A percentile compares a stretch with the other conserved stretches of the same genome.
Conservation (phyloP, 2,113 vertebrate species). For the Gasterosteus aculeatus region DNA sequence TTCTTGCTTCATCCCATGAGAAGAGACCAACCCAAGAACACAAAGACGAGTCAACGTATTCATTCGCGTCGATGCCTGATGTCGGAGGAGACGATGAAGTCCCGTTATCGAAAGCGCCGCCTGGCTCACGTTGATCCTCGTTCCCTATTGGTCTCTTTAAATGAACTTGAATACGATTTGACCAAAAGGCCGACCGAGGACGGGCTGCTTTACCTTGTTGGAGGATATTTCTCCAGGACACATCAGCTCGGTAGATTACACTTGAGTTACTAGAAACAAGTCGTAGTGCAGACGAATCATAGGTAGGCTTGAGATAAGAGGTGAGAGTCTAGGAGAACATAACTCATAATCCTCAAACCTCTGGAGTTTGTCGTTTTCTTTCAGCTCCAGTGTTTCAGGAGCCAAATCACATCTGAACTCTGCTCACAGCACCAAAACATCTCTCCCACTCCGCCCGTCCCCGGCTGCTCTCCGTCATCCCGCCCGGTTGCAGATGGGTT, state of each 20-base stretch:
- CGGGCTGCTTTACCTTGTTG: background rate
- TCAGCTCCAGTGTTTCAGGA: slow-evolving; percentile 3
- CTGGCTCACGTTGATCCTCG: too few relatives aligned
- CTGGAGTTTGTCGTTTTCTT: background rate
- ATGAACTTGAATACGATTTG: slow-evolving; percentile 13
- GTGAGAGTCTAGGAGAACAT: background rate
- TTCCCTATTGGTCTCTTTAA: too few relatives aligned
- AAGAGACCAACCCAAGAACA: background rate
- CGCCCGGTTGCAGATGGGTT: slow-evolving; percentile 65
- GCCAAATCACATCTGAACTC: slow-evolving; percentile 53
- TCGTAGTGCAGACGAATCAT: background rate
- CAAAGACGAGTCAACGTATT: background rate
- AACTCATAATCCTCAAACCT: background rate
- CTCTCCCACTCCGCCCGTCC: slow-evolving; percentile 58
- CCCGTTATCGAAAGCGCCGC: background rate
- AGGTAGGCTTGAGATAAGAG: background rate
- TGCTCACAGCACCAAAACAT: slow-evolving; percentile 54
- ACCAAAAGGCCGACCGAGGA: background rate
- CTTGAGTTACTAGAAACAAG: background rate
- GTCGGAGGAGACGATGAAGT: background rate
- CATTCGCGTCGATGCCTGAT: background rate
- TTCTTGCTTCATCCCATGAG: too few relatives aligned
- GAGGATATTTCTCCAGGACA: background rate
- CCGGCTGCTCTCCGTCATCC: slow-evolving; percentile 65
- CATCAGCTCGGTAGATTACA: background rate